Conservation (phyloP, 2,888 invertebrate genomes). For the Nomada hirtipes region DNA sequence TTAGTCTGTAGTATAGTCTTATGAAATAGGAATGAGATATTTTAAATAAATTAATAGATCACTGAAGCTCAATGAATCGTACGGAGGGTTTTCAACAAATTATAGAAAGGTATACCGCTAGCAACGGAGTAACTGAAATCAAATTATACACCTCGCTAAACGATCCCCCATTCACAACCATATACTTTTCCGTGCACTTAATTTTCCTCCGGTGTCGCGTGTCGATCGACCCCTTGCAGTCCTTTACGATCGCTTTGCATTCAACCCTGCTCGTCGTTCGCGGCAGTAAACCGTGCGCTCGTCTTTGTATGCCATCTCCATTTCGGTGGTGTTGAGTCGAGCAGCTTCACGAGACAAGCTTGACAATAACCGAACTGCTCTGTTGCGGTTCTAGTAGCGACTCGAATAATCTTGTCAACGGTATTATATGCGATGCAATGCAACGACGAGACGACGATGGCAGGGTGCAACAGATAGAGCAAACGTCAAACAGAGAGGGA, state of each 20-base stretch:
- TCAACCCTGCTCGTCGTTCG: conserved; percentile 17
- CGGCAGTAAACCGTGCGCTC: conserved; percentile 9
- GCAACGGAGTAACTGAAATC: not conserved
- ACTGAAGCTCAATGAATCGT: too few species aligned
- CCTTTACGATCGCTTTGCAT: conserved; percentile 51
- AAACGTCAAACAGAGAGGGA: not conserved
- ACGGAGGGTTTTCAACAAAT: too few species aligned
- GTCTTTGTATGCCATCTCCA: conserved; percentile 31
- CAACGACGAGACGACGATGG: conserved; percentile 30
- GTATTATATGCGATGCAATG: conserved; percentile 59
- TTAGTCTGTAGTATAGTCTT: too few species aligned
- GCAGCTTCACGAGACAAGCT: conserved; percentile 37
- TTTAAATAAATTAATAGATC: too few species aligned
- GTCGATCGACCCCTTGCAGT: conserved; percentile 14
- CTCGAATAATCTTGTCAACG: conserved; percentile 67
- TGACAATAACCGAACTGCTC: conserved; percentile 64
- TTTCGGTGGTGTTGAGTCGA: conserved; percentile 22
- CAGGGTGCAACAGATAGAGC: conserved; percentile 13
- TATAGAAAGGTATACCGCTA: too few species aligned
- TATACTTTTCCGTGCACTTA: conserved; percentile 11
- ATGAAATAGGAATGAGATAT: too few species aligned
- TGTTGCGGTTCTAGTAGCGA: conserved; percentile 64
- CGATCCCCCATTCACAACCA: not conserved
- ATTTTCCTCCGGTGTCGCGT: conserved; percentile 15
- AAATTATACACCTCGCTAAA: not conserved